phyloP scores from a whole-genome alignment of 2,797 vertebrate genomes.

The Streptopelia turtur region DNA sequence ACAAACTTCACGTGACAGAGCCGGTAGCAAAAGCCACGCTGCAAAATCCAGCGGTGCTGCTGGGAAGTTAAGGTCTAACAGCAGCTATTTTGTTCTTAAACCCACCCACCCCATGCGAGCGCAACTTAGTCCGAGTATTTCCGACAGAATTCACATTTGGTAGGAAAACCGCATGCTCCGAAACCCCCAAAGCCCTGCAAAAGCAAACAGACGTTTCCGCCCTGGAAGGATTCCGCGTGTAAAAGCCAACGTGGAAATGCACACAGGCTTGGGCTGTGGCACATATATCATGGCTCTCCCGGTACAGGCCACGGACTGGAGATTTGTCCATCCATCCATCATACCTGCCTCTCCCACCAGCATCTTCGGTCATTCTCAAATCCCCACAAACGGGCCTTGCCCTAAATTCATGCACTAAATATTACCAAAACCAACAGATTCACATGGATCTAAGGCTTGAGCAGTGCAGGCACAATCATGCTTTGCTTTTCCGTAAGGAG shows the following conservation, averaged over 20 bases:
- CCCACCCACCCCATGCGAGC: neutral
- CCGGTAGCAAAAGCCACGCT: neutral
- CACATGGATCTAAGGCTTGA: neutral
- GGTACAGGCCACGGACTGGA: neutral
- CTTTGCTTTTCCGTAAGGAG: conserved; percentile 67
- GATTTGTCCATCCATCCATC: conserved; percentile 10
- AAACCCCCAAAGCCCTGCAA: conserved; percentile 42
- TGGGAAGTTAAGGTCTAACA: conserved; percentile 11
- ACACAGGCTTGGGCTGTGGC: neutral
- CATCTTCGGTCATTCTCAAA: conserved; percentile 39
- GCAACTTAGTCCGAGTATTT: neutral
- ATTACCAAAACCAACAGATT: conserved; percentile 37
- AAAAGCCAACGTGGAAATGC: conserved; percentile 25
- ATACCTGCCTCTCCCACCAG: conserved; percentile 68
- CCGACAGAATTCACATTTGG: neutral
- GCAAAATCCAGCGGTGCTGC: conserved; percentile 3
- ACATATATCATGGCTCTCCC: neutral
- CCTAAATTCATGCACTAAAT: conserved; percentile 43
- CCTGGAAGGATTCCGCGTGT: conserved; percentile 44
- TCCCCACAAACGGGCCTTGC: neutral
- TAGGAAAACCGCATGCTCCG: conserved; percentile 17
- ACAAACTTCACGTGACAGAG: conserved; percentile 11
- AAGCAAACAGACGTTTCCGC: conserved; percentile 38
- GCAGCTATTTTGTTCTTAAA: conserved; percentile 60
- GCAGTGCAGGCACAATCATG: conserved; percentile 9